Evolutionary conservation across 2,888 invertebrate species (phyloP), one percentile per base, ranked within the genome.

Genomic region (Scrobipalpa costella): DNA sequence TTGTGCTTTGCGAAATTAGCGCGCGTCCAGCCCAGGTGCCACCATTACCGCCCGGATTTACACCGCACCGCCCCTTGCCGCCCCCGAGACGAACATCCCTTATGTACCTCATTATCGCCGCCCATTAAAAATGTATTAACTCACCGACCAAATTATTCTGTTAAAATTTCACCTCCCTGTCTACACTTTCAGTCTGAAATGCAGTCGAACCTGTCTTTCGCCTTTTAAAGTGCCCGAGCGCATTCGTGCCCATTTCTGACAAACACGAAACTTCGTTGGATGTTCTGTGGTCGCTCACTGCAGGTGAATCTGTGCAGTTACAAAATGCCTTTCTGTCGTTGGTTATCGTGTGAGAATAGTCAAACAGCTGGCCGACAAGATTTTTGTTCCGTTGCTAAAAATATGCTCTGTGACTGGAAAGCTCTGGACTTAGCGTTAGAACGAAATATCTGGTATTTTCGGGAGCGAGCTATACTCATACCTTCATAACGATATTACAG

Each of bases 1-100:
- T 82, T 81, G 82, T 84, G 83, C 83, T 87, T 82, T 78, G 80
- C 78, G 78, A 85, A 87, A 89, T 89, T 86, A 88, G 83, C 80
- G 78, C 74, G 71, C 38, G 61, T 52, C 50, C 61, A 50, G 52
- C 61, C 72, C 72, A 73, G 66, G 74, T 65, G 74, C 73, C 75
- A 76, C 83, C 83, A 85, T 88, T 87, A 85, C 79, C 78, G 73
- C 74, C 75, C 80, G 82, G 85, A 85, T 85, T 87, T 83, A 82
- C 73, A 70, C 64, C 68, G 71, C 78, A 73, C 71, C 75, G 44
- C 44, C 44, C 44, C 44, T 44, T 44, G 44, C 44, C 44, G 44
- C 44, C 44, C 44, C 47, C 76, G 73, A 79, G 78, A 80, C 80
- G 76, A 75, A 15, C 49, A 84, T 86, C 84, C 80, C 78, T 81